Evolutionary conservation across 2,797 vertebrate genomes (phyloP), one percentile per base, ranked within the genome.

Genomic region (Acipenser ruthenus): DNA sequence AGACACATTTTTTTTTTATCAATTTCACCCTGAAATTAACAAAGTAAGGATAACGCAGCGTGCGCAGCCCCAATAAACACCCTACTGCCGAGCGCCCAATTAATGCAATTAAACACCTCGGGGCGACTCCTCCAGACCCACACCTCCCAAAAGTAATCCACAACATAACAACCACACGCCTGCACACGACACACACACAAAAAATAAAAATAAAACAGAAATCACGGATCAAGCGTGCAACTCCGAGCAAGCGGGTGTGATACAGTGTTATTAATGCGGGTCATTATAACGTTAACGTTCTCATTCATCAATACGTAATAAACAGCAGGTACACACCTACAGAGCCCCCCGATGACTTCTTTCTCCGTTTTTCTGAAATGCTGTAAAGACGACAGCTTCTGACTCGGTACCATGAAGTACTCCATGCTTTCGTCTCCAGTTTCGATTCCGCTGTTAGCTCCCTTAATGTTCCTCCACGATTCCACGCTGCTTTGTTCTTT

Each of bases 361-460:
- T 97, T 96, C 86, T 97, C 95, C 86, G 92, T 94, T 90, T 97
- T 96, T 84, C 95, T 94, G 87, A 96, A 97, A 87, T 95, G 93
- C 90, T 95, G 94, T 89, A 95, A 89, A 75, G 93, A 93, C 79
- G 93, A 90, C 88, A 95, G 93, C 94, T 97, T 97, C 90, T 94
- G 94, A 87, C 94, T 88, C 86, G 95, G 94, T 81, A 97, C 94
- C 94, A 97, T 93, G 90, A 96, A 97, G 90, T 96, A 96, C 92
- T 96, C 95, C 95, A 97, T 96, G 90, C 89, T 89, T 86, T 77
- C 83, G 84, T 83, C 82, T 88, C 87, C 88, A 87, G 85, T 86
- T 87, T 75, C 55, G 68, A 68, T 50, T 67, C 68, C 72, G 64
- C 71, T 67, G 73, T 69, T 70, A 70, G 72, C 71, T 65, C 70